Evolutionary conservation across 2,113 vertebrate species (phyloP).

Genomic region (Tychaedon coryphoeus): DNA sequence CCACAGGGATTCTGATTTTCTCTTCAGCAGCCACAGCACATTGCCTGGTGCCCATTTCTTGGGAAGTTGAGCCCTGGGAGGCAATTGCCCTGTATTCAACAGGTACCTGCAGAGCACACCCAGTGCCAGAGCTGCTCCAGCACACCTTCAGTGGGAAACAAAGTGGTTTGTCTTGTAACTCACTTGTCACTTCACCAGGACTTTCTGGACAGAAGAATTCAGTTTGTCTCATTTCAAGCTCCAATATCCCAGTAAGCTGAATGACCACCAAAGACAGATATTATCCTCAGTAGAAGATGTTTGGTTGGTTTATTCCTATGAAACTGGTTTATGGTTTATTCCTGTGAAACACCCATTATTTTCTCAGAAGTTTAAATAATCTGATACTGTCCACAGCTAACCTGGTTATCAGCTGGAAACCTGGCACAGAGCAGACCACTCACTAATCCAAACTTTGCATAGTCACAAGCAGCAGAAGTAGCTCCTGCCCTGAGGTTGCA

Average conservation of each 20-base stretch:
- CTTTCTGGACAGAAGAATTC: neutral
- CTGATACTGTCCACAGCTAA: neutral
- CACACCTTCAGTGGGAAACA: no score
- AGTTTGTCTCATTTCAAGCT: neutral
- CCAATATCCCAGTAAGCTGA: neutral
- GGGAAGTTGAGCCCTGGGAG: fast-evolving
- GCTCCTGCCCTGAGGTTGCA: neutral
- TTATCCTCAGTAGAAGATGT: neutral
- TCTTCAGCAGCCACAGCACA: neutral
- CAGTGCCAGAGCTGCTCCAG: neutral
- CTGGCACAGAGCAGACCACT: neutral
- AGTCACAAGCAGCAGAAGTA: neutral
- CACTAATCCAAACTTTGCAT: neutral
- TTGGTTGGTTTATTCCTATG: neutral
- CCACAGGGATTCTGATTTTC: neutral
- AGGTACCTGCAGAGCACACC: neutral
- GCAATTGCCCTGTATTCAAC: neutral
- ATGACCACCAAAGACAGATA: neutral
- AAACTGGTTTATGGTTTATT: neutral
- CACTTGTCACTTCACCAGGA: neutral
- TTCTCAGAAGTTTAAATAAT: neutral
- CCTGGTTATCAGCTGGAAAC: neutral
- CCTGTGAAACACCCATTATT: neutral
- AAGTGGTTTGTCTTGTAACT: neutral
- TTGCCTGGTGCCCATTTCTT: neutral